These are phyloP conservation scores for Philotrypesis tridentata DNA, from an alignment of 1,140 invertebrate genomes.

Conservation along the genomic window DNA sequence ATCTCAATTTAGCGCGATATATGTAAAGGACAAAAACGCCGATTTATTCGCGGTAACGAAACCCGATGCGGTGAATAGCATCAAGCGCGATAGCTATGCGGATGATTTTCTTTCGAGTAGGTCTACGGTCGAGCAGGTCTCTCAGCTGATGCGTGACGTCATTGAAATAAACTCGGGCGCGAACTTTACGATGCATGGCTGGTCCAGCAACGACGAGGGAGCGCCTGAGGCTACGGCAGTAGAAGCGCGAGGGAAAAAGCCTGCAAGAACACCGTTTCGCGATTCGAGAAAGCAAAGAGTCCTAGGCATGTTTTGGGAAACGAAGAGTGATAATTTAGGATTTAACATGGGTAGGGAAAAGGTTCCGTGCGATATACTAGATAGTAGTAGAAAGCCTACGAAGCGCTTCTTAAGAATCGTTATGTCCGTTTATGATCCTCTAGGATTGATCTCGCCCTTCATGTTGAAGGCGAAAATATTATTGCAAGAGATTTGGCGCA, in stretches of 20 bases:
- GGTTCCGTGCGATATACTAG: neutral
- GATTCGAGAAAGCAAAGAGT: neutral
- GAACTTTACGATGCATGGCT: slow-evolving; percentile 49
- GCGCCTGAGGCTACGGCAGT: neutral
- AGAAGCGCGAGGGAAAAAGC: no score
- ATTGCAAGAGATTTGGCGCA: slow-evolving; percentile 53
- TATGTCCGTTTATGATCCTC: slow-evolving; percentile 57
- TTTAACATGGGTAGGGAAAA: neutral
- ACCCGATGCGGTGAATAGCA: no score
- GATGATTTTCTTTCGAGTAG: no score
- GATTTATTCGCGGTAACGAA: no score
- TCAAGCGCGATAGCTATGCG: no score
- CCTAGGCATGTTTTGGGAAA: slow-evolving; percentile 39
- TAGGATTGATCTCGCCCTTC: slow-evolving; percentile 52
- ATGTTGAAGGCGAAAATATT: slow-evolving; percentile 51
- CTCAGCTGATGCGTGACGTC: slow-evolving; percentile 40
- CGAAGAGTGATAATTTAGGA: neutral
- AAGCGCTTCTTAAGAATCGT: slow-evolving; percentile 47
- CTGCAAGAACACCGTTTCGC: no score
- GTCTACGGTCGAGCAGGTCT: no score
- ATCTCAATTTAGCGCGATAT: no score
- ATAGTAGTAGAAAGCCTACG: slow-evolving; percentile 41
- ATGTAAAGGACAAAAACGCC: no score
- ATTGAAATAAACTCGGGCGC: slow-evolving; percentile 13
- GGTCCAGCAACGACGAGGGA: slow-evolving; percentile 19